Conservation (phyloP, 2,888 invertebrate genomes). For the Tenthredo scrophulariae region DNA sequence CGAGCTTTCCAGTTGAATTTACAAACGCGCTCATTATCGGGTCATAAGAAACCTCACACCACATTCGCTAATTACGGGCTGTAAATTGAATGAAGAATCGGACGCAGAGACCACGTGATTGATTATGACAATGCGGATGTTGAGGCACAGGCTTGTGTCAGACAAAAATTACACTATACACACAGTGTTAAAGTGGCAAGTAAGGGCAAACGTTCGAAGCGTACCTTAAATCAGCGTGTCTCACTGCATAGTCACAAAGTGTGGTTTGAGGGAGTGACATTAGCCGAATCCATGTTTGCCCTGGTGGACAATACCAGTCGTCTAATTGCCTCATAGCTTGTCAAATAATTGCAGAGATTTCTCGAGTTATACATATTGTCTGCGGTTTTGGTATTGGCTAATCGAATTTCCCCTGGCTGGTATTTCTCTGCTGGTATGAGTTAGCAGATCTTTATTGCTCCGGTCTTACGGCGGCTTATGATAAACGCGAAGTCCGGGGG, state of each 20-base stretch:
- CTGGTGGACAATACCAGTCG: constrained; percentile 7
- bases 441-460: constrained; percentile 26
- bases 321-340: constrained; percentile 49
- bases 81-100: constrained; percentile 43
- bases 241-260: constrained; percentile 64
- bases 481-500: constrained; percentile 13
- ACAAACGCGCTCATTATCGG: constrained; percentile 25
- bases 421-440: constrained; percentile 31
- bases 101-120: constrained; percentile 8
- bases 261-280: constrained; percentile 65
- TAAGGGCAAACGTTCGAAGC: background rate
- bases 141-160: constrained; percentile 2
- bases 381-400: constrained; percentile 45
- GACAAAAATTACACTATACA: constrained; percentile 19
- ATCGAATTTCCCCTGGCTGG: constrained; percentile 36
- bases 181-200: background rate
- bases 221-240: background rate
- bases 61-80: constrained; percentile 20
- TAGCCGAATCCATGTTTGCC: constrained; percentile 63
- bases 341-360: constrained; percentile 45
- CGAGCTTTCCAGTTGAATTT: constrained; percentile 1
- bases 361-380: constrained; percentile 1
- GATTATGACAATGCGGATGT: constrained; percentile 49
- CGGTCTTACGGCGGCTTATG: constrained; percentile 9
- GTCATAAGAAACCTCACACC: constrained; percentile 21